Conservation (phyloP, 2,797 vertebrate species). For the Acanthopagrus latus region DNA sequence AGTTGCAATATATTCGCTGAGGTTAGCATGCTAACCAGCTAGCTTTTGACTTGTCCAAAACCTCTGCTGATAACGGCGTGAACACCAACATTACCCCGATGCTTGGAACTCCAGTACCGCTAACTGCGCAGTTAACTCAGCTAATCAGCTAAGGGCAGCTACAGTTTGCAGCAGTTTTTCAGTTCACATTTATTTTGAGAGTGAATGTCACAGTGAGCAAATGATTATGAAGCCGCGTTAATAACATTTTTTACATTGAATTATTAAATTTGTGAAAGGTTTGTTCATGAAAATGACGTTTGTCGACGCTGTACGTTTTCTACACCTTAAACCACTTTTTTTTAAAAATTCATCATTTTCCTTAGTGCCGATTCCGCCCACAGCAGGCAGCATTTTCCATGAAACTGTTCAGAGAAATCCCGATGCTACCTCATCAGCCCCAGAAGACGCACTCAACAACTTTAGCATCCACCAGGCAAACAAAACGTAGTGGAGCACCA, state of each 20-base stretch:
- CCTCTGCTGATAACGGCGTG: too few relatives aligned
- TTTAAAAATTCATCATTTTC: not conserved
- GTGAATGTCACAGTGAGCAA: too few relatives aligned
- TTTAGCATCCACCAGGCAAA: not conserved
- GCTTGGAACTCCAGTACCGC: too few relatives aligned
- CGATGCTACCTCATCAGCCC: not conserved
- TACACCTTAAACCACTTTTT: not conserved
- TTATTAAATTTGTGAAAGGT: not conserved
- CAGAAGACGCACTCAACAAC: not conserved
- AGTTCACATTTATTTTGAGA: too few relatives aligned
- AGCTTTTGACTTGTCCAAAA: too few relatives aligned
- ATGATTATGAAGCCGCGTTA: not conserved
- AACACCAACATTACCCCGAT: too few relatives aligned
- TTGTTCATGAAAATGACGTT: not conserved
- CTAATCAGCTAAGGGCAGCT: too few relatives aligned
- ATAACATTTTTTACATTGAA: not conserved
- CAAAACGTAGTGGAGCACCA: not conserved
- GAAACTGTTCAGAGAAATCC: not conserved
- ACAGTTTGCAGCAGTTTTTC: too few relatives aligned
- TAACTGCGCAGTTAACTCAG: too few relatives aligned
- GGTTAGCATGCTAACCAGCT: too few relatives aligned
- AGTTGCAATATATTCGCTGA: too few relatives aligned
- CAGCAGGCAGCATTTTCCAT: slow-evolving; percentile 2
- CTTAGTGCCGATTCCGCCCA: not conserved
- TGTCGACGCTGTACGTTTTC: not conserved